A percentile compares a stretch with the other conserved stretches of the same genome.
Conservation (phyloP, 2,113 vertebrate species). For the Acanthochromis polyacanthus region DNA sequence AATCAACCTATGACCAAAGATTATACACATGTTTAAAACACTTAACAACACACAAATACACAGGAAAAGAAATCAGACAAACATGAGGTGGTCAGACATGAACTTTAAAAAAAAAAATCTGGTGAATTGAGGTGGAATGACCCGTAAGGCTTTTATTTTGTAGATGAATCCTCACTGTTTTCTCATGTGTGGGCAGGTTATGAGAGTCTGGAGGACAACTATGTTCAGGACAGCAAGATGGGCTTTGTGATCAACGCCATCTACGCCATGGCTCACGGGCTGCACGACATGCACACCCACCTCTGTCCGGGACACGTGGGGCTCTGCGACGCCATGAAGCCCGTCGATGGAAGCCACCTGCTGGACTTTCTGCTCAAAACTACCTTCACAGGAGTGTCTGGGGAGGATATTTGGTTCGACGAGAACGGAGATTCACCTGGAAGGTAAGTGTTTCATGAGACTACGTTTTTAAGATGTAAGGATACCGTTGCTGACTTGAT, state of each 20-base stretch:
- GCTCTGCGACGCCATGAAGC: constrained; percentile 95
- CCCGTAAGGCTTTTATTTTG: not conserved
- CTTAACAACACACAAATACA: too few relatives aligned
- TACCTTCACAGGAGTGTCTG: constrained; percentile 93
- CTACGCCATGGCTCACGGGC: constrained; percentile 97
- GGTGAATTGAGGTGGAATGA: too few relatives aligned
- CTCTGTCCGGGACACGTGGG: constrained; percentile 91
- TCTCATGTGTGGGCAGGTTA: constrained; percentile 86
- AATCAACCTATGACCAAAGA: too few relatives aligned
- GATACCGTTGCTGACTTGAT: not conserved
- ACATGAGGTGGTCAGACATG: too few relatives aligned
- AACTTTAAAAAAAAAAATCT: too few relatives aligned
- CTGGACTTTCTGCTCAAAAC: constrained; percentile 95
- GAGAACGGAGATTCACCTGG: constrained; percentile 97
- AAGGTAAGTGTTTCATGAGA: constrained; percentile 70
- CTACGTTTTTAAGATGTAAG: too few relatives aligned
- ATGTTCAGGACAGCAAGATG: constrained; percentile 99
- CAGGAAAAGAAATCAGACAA: too few relatives aligned
- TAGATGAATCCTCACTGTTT: constrained; percentile 29
- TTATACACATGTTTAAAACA: too few relatives aligned
- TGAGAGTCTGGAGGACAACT: constrained; percentile 96
- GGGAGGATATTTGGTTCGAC: constrained; percentile 97
- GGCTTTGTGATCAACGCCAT: constrained; percentile 99
- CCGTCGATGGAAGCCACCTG: constrained; percentile 94
- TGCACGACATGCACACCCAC: constrained; percentile 93